phyloP scores from a whole-genome alignment of 2,888 invertebrate species.

The Helobdella robusta region DNA sequence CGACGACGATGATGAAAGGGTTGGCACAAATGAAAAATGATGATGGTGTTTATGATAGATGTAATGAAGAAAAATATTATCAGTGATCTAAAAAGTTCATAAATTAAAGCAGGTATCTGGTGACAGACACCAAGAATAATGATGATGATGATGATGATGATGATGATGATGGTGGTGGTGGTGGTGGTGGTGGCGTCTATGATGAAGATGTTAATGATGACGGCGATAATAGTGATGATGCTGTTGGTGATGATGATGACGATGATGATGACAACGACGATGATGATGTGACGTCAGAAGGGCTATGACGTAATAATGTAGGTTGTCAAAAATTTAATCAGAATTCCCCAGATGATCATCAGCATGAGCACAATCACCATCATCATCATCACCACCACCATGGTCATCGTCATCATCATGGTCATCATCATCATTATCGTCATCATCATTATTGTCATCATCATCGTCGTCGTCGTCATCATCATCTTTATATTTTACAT shows the following conservation, averaged over 20 bases:
- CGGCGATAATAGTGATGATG: not conserved
- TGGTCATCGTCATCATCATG: constrained; percentile 4
- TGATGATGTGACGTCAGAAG: not conserved
- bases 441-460: constrained; percentile 11
- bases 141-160: not conserved
- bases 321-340: too few species aligned
- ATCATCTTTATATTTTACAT: not conserved
- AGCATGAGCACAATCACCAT: too few species aligned
- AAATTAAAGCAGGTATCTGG: too few species aligned
- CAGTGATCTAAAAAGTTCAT: too few species aligned
- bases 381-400: not conserved
- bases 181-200: not conserved
- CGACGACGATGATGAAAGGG: too few species aligned
- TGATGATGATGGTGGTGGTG: constrained; percentile 3
- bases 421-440: constrained; percentile 14
- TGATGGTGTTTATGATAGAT: too few species aligned
- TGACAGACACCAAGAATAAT: too few species aligned
- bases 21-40: too few species aligned
- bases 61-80: too few species aligned
- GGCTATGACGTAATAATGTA: too few species aligned
- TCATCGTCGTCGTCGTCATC: not conserved
- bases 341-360: too few species aligned
- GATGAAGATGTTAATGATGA: constrained; percentile 1
- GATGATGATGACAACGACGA: constrained; percentile 13
- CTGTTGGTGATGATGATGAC: not conserved